Evolutionary conservation across 2,113 vertebrate species (phyloP).

Genomic region (Salminus brasiliensis): DNA sequence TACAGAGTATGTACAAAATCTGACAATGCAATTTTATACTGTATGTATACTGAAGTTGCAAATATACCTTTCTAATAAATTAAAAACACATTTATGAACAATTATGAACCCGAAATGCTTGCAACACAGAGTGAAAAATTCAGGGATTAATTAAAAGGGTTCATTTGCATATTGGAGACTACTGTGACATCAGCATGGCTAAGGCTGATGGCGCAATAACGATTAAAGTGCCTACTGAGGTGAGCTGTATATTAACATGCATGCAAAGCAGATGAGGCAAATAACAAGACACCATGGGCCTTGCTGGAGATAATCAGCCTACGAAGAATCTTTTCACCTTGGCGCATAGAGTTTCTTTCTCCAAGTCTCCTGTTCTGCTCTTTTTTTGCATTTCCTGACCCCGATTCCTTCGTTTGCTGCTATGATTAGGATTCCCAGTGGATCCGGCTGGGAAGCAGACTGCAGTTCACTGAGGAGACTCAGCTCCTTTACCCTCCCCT

Average conservation of each 20-base stretch:
- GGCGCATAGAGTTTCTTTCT: slow-evolving; percentile 34
- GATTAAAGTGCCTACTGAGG: not conserved
- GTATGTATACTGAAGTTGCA: no score
- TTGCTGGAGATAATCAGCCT: slow-evolving; percentile 12
- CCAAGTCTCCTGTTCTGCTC: slow-evolving; percentile 55
- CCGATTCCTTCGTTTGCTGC: slow-evolving; percentile 66
- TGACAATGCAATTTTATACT: no score
- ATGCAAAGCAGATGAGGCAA: not conserved
- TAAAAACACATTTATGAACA: no score
- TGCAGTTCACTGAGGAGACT: slow-evolving; percentile 55
- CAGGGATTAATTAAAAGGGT: no score
- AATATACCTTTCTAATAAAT: no score
- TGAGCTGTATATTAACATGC: slow-evolving; percentile 21
- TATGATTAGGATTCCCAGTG: slow-evolving; percentile 68
- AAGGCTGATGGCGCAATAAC: no score
- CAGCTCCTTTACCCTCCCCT: slow-evolving; percentile 52
- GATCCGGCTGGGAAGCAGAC: slow-evolving; percentile 60
- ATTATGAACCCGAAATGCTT: no score
- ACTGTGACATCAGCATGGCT: no score
- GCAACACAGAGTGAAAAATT: no score
- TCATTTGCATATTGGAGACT: no score
- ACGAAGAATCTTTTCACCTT: slow-evolving; percentile 17
- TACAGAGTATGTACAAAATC: no score
- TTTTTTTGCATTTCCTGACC: slow-evolving; percentile 66
- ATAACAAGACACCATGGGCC: slow-evolving; percentile 5